A percentile compares a stretch with the other conserved stretches of the same genome.
phyloP scores from a whole-genome alignment of 2,113 vertebrate genomes.

The Pollimyrus isidori region DNA sequence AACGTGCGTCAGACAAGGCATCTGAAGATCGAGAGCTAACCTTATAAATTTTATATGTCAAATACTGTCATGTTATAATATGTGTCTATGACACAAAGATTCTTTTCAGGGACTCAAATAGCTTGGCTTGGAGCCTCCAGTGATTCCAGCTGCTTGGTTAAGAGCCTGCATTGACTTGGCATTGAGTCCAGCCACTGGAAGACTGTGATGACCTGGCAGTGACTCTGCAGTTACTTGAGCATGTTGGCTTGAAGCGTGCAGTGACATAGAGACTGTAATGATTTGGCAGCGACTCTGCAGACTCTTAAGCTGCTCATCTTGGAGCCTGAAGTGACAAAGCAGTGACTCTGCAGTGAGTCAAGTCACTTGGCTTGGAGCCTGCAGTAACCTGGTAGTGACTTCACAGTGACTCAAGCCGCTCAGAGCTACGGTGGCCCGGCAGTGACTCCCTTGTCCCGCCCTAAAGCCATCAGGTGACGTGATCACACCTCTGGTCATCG shows the following conservation, averaged over 20 bases:
- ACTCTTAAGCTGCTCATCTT: background rate
- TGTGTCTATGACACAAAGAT: background rate
- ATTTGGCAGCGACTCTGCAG: background rate
- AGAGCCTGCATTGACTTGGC: background rate
- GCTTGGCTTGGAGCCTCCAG: background rate
- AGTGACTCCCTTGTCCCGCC: conserved; percentile 65
- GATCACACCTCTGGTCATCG: conserved; percentile 61
- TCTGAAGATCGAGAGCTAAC: background rate
- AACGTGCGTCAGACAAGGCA: background rate
- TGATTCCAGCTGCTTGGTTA: background rate
- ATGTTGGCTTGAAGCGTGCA: background rate
- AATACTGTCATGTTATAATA: background rate
- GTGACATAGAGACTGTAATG: background rate
- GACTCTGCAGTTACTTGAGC: background rate
- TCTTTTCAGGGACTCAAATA: background rate
- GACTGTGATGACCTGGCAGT: background rate
- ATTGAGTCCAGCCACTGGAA: background rate
- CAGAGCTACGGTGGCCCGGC: background rate
- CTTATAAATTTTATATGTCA: background rate
- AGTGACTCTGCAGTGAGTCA: background rate
- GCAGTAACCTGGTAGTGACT: background rate
- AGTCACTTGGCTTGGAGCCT: background rate
- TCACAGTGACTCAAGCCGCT: background rate
- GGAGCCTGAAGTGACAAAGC: background rate
- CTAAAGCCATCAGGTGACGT: conserved; percentile 92